Percentiles rank a stretch among this genome's conserved stretches.
These are phyloP conservation scores for Stegodyphus dumicola DNA, from an alignment of 1,140 invertebrate species.

Conservation along the genomic window DNA sequence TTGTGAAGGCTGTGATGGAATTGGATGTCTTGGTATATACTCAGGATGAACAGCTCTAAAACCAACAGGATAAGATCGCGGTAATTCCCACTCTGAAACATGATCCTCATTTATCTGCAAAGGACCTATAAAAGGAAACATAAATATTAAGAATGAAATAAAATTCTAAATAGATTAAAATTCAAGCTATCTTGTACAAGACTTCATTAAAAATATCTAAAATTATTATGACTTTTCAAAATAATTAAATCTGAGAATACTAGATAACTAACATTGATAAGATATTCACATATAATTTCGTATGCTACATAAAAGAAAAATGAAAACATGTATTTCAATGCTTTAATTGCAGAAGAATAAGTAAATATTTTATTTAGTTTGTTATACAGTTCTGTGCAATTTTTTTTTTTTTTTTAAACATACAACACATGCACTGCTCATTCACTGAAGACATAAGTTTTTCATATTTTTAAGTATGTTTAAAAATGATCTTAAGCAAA, in stretches of 20 bases:
- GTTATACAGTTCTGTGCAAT: too few species aligned
- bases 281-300: background rate
- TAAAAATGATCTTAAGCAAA: too few species aligned
- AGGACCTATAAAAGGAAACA: conserved; percentile 24
- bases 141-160: conserved; percentile 2
- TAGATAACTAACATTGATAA: background rate
- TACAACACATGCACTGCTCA: too few species aligned
- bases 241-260: background rate
- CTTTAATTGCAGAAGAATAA: background rate
- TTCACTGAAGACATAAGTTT: too few species aligned
- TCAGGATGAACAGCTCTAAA: conserved; percentile 54
- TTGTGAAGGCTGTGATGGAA: conserved; percentile 44
- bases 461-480: too few species aligned
- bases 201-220: background rate
- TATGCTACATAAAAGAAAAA: background rate
- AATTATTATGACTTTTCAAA: too few species aligned
- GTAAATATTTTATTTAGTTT: background rate
- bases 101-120: conserved; percentile 55
- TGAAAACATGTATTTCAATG: background rate
- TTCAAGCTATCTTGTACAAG: background rate
- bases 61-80: conserved; percentile 49
- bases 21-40: conserved; percentile 48
- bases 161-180: background rate
- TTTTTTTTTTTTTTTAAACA: too few species aligned
- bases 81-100: conserved; percentile 55